A percentile compares a stretch with the other conserved stretches of the same genome.
Conservation (phyloP, 2,888 invertebrate genomes). For the Horisme vitalbata region DNA sequence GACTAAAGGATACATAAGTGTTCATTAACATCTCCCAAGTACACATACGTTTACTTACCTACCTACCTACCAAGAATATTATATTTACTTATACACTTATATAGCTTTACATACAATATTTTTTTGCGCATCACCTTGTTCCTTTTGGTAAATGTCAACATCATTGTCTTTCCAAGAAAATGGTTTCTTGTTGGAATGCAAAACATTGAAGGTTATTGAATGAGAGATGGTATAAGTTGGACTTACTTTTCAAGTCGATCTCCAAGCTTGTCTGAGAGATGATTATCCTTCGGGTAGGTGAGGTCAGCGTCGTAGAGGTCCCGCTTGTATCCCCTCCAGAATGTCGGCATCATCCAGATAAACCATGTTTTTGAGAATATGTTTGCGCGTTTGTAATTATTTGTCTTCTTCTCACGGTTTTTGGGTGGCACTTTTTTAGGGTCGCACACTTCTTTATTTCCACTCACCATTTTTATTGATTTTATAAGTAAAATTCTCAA, state of each 20-base stretch:
- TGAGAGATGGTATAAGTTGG: neutral
- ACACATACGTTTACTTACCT: neutral
- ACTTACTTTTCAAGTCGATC: conserved; percentile 84
- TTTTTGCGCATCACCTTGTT: conserved; percentile 48
- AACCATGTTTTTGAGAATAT: conserved; percentile 73
- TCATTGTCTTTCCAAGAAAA: conserved; percentile 16
- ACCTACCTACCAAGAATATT: no score
- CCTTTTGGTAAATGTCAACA: conserved; percentile 38
- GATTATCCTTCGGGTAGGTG: conserved; percentile 86
- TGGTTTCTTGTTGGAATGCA: conserved; percentile 7
- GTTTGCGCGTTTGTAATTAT: conserved; percentile 73
- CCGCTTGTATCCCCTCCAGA: conserved; percentile 83
- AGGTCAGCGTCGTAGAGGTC: conserved; percentile 87
- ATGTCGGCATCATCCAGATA: conserved; percentile 80
- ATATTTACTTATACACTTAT: neutral
- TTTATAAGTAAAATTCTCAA: conserved; percentile 21
- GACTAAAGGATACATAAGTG: no score
- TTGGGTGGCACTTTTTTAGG: conserved; percentile 72
- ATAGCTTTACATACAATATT: neutral
- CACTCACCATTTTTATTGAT: conserved; percentile 72
- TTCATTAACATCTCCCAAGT: no score
- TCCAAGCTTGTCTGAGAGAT: conserved; percentile 85
- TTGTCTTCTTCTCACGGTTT: conserved; percentile 74
- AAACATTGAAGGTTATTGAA: neutral
- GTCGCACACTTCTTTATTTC: conserved; percentile 69